Evolutionary conservation across 2,888 invertebrate species (phyloP).

Genomic region (Pediacus dermestoides): DNA sequence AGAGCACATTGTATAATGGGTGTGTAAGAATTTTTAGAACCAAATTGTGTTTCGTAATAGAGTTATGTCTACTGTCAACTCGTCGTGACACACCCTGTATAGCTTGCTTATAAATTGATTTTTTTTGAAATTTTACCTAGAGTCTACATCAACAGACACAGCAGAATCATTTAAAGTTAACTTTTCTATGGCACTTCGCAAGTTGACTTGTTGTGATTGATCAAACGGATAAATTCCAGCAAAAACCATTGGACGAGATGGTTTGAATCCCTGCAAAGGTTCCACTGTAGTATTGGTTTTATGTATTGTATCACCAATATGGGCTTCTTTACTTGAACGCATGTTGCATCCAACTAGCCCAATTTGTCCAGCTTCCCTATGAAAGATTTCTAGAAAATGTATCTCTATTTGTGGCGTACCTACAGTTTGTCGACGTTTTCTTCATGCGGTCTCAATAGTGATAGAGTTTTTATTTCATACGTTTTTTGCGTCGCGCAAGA

Average conservation of each 20-base stretch:
- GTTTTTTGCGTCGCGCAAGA: slow-evolving; percentile 68
- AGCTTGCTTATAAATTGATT: too few relatives aligned
- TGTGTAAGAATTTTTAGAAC: too few relatives aligned
- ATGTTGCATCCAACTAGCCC: slow-evolving; percentile 84
- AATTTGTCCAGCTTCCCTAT: slow-evolving; percentile 83
- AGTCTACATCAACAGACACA: slow-evolving; percentile 76
- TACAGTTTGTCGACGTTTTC: slow-evolving; percentile 61
- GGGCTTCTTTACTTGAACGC: slow-evolving; percentile 67
- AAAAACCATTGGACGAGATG: slow-evolving; percentile 77
- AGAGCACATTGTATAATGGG: too few relatives aligned
- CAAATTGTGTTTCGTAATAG: too few relatives aligned
- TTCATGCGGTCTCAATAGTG: slow-evolving; percentile 76
- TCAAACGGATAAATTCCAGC: slow-evolving; percentile 90
- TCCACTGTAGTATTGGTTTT: slow-evolving; percentile 55
- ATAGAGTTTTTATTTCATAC: slow-evolving; percentile 76
- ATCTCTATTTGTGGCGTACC: slow-evolving; percentile 40
- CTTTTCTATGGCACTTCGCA: slow-evolving; percentile 83
- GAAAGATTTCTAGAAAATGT: slow-evolving; percentile 14
- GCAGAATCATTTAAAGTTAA: slow-evolving; percentile 92
- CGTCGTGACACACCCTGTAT: too few relatives aligned
- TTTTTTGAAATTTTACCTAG: slow-evolving; percentile 58
- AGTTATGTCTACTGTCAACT: too few relatives aligned
- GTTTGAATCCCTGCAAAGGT: slow-evolving; percentile 62
- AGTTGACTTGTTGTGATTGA: slow-evolving; percentile 73
- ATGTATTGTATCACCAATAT: slow-evolving; percentile 74